Conservation (phyloP, 2,888 invertebrate genomes). For the Drosophila subsilvestris region DNA sequence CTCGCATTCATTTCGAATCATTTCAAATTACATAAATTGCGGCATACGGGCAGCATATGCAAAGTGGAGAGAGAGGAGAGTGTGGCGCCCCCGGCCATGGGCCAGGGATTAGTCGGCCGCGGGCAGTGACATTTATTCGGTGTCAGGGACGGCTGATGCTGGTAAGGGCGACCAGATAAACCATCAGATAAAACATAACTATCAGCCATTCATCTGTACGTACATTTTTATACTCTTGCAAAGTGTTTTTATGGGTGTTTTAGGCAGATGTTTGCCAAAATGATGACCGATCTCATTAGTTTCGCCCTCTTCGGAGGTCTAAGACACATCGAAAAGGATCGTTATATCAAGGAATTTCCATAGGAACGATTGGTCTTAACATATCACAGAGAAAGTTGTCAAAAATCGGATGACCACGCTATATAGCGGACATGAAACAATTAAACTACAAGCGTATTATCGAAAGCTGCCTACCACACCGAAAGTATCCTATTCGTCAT, state of each 20-base stretch:
- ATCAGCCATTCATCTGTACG: constrained; percentile 22
- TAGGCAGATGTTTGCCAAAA: no score
- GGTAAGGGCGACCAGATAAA: constrained; percentile 12
- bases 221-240: background rate
- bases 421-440: background rate
- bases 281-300: background rate
- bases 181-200: constrained; percentile 10
- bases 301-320: background rate
- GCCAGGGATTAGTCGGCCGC: constrained; percentile 32
- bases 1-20: constrained; percentile 55
- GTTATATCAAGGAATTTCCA: background rate
- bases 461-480: background rate
- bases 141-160: constrained; percentile 8
- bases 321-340: background rate
- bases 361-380: no score
- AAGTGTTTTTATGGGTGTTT: no score
- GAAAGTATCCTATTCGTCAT: background rate
- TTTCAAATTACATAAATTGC: constrained; percentile 75
- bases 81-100: constrained; percentile 3
- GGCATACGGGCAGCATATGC: constrained; percentile 23
- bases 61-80: background rate
- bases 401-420: no score
- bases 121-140: constrained; percentile 38
- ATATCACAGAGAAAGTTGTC: no score
- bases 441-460: no score